These are phyloP conservation scores for Lapara coniferarum DNA, from an alignment of 2,888 invertebrate species.

Conservation along the genomic window DNA sequence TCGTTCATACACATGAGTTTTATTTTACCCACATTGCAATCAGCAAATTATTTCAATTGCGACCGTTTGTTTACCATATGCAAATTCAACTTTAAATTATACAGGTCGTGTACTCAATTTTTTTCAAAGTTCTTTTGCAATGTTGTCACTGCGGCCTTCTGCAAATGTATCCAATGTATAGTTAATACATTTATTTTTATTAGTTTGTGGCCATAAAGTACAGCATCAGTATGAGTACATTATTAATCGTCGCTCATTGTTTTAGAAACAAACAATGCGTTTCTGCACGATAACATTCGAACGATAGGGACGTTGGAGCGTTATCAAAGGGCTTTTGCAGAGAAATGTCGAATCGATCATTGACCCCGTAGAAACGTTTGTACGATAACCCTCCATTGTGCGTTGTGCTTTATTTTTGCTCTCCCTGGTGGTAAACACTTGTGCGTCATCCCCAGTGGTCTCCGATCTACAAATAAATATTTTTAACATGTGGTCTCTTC, in stretches of 20 bases:
- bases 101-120: too few species aligned
- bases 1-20: conserved; percentile 21
- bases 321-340: conserved; percentile 62
- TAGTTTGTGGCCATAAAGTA: not conserved
- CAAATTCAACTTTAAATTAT: not conserved
- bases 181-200: not conserved
- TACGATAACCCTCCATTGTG: conserved; percentile 69
- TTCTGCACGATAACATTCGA: conserved; percentile 50
- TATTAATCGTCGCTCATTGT: conserved; percentile 22
- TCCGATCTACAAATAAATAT: conserved; percentile 72
- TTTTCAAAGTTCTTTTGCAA: too few species aligned
- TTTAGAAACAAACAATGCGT: conserved; percentile 43
- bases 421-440: conserved; percentile 77
- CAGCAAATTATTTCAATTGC: conserved; percentile 4
- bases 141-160: not conserved
- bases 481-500: conserved; percentile 57
- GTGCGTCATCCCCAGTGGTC: conserved; percentile 75
- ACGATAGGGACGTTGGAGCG: conserved; percentile 59
- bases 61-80: not conserved
- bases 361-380: conserved; percentile 68
- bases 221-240: conserved; percentile 15
- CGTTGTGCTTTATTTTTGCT: conserved; percentile 71
- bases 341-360: conserved; percentile 62
- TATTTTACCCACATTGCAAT: not conserved
- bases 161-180: not conserved